A percentile compares a stretch with the other conserved stretches of the same genome.
phyloP scores from a whole-genome alignment of 1,140 invertebrate species.

The Amyelois transitella region DNA sequence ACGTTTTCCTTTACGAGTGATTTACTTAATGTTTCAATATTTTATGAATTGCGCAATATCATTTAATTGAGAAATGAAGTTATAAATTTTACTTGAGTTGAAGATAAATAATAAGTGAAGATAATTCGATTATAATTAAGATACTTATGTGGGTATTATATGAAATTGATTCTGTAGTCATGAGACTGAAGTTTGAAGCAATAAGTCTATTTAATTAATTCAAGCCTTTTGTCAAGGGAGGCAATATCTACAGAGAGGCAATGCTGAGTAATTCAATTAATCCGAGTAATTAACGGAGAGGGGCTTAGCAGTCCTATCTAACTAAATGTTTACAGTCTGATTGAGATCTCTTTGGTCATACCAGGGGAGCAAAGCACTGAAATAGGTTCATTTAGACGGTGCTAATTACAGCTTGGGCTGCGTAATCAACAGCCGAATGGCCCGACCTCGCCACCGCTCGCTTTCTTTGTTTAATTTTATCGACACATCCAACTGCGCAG shows the following conservation, averaged over 20 bases:
- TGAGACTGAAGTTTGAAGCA: background rate
- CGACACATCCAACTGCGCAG: background rate
- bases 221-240: background rate
- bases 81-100: no score
- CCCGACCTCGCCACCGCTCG: conserved; percentile 14
- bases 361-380: conserved; percentile 40
- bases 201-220: background rate
- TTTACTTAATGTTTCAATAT: background rate
- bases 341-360: conserved; percentile 33
- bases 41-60: no score
- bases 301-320: conserved; percentile 4
- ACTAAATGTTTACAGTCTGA: conserved; percentile 19
- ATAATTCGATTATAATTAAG: background rate
- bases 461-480: conserved; percentile 19
- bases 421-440: conserved; percentile 62
- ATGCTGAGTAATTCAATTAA: conserved; percentile 18
- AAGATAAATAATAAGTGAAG: no score
- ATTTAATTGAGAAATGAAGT: no score
- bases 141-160: background rate
- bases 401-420: conserved; percentile 49
- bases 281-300: conserved; percentile 20
- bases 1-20: background rate
- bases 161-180: background rate
- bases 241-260: background rate
- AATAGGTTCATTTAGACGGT: conserved; percentile 59